Percentiles rank a stretch among this genome's conserved stretches.
Conservation (phyloP, 53 echinoderm and acorn worm genomes). For the Paelopatides confundens region DNA sequence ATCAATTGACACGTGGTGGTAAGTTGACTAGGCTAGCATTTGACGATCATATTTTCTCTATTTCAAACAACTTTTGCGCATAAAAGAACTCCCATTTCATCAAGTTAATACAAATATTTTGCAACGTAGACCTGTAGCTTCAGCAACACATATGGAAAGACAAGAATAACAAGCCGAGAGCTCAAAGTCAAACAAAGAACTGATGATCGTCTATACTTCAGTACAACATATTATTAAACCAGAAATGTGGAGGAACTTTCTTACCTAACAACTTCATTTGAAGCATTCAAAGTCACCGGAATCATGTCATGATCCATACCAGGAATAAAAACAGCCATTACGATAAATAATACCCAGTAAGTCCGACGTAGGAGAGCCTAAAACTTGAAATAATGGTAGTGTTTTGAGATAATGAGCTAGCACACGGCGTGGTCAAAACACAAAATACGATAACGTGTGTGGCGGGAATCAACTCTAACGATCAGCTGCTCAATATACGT, state of each 20-base stretch:
- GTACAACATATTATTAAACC: no score
- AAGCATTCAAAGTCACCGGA: constrained; percentile 21
- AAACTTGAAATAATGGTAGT: background rate
- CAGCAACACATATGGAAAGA: no score
- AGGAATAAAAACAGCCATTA: constrained; percentile 39
- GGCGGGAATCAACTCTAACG: constrained; percentile 49
- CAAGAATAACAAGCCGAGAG: background rate
- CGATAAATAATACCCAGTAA: background rate
- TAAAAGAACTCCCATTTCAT: no score
- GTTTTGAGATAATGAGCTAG: background rate
- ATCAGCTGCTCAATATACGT: constrained; percentile 36
- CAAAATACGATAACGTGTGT: constrained; percentile 37
- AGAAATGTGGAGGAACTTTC: background rate
- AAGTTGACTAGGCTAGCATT: no score
- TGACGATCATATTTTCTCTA: no score
- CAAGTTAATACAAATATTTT: no score
- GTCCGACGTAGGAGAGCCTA: background rate
- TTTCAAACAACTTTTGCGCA: no score
- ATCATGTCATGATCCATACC: constrained; percentile 42
- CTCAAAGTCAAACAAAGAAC: constrained; percentile 38
- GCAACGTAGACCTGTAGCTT: no score
- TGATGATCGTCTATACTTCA: no score
- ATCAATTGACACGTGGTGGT: constrained; percentile 40
- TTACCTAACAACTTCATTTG: constrained; percentile 52
- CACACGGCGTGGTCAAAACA: constrained; percentile 36